Base-by-base conservation (phyloP, 53 echinoderm and acorn worm species). In the Mesocentrotus franciscanus region DNA sequence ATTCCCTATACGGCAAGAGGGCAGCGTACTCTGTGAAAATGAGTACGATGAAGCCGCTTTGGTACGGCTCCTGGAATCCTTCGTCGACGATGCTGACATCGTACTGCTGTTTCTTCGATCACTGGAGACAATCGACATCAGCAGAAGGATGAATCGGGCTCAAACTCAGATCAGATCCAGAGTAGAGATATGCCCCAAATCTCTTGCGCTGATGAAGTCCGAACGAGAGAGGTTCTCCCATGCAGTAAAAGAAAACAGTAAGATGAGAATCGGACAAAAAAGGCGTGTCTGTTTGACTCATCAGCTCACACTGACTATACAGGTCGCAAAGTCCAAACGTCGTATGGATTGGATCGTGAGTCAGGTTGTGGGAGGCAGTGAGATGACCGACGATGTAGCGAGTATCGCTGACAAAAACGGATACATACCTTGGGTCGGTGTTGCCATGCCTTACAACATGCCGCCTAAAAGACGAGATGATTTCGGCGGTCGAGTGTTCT, bases 51-150 rank as follows among this genome's bases (percentile, higher is more conserved):
- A 96, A 74, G 79, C 95, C 2, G 92, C 96, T 30, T 95, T 97
- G 55, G 89, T 84, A 9, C 64, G 78, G 15, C 94, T 98, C 8
- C 91, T 97, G 10, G 78, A 95, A 16, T 96, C 97, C 55, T 99
- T 97, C 84, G 58, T 95, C 84, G 85, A 95, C 14, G 97, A 98
- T 95, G 97, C 97, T 26, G 96, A 95, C 26, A 83, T 96, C 62
- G 95, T 96, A 16, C 75, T 98, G 18, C 62, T 99, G 71, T 99
- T 99, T 83, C 96, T 98, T 34, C 98, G 97, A 27, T 95, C 96
- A 60, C 93, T 99, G 30, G 92, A 96, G 60, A 49, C 71, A 22
- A 49, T 93, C 36, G 93, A 93, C 24, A 75, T 93, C 14, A 93
- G 71, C 74, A 78, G 74, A 59, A 42, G 93, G 14, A 32, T 30